Percentiles rank a stretch among this genome's conserved stretches.
Conservation (phyloP, 2,797 vertebrate genomes). For the Botia almorhae region DNA sequence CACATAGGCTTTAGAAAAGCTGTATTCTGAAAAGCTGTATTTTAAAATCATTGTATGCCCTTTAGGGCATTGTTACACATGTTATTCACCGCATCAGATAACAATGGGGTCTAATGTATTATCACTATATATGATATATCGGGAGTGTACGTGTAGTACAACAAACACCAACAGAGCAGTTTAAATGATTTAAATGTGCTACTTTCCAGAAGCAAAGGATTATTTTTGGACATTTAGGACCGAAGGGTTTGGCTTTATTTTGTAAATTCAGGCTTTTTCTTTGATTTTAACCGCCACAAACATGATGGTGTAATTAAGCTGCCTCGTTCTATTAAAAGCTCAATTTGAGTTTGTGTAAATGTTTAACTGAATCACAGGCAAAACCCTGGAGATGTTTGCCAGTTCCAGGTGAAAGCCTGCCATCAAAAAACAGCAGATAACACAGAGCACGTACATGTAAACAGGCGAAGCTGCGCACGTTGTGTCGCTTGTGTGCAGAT, state of each 20-base stretch:
- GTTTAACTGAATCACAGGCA: slow-evolving; percentile 47
- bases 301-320: slow-evolving; percentile 64
- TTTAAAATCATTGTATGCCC: too few species aligned
- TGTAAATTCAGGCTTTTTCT: slow-evolving; percentile 35
- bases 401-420: slow-evolving; percentile 44
- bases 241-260: slow-evolving; percentile 21
- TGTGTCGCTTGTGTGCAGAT: neutral
- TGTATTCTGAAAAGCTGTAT: neutral
- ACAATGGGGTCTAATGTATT: neutral
- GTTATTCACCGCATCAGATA: neutral
- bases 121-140: neutral
- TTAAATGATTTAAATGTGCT: neutral
- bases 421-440: slow-evolving; percentile 24
- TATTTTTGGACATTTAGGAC: neutral
- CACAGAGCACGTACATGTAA: neutral
- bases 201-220: neutral
- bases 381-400: slow-evolving; percentile 21
- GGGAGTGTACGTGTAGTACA: neutral
- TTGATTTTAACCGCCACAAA: slow-evolving; percentile 58
- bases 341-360: slow-evolving; percentile 60
- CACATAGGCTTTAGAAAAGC: neutral
- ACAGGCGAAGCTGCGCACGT: neutral
- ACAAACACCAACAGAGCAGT: neutral
- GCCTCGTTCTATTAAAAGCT: slow-evolving; percentile 63
- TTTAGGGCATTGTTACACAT: neutral